phyloP scores from a whole-genome alignment of 35 echinoderm and acorn worm genomes.

The Ophiothrix spiculata region DNA sequence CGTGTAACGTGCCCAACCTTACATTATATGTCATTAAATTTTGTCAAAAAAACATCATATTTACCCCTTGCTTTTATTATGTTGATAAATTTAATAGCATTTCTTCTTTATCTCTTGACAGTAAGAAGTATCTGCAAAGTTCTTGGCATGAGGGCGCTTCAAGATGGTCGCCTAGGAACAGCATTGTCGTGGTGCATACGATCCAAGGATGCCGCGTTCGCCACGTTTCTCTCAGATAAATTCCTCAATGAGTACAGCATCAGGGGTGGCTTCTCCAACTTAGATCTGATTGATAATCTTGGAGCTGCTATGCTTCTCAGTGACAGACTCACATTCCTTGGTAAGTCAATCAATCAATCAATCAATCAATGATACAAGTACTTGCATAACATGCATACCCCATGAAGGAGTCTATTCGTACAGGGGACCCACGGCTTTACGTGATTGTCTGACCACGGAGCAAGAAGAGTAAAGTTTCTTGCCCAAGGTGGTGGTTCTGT shows the following conservation, averaged over 20 bases:
- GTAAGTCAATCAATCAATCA: constrained; percentile 53
- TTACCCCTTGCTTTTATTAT: too few relatives aligned
- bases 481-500: too few relatives aligned
- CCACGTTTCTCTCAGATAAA: constrained; percentile 83
- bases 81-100: too few relatives aligned
- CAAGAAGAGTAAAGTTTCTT: too few relatives aligned
- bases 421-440: too few relatives aligned
- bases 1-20: too few relatives aligned
- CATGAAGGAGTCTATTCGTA: too few relatives aligned
- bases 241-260: constrained; percentile 86
- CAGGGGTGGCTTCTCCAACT: constrained; percentile 83
- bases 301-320: constrained; percentile 93
- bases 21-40: too few relatives aligned
- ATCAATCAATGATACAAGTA: too few relatives aligned
- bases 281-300: constrained; percentile 94
- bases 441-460: too few relatives aligned
- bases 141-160: constrained; percentile 75
- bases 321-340: constrained; percentile 92
- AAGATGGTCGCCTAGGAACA: constrained; percentile 70
- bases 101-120: constrained; percentile 35
- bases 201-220: constrained; percentile 90
- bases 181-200: constrained; percentile 93
- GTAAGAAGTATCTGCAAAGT: constrained; percentile 94
- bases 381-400: too few relatives aligned
- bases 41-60: too few relatives aligned